Base-by-base conservation (phyloP, 2,888 invertebrate genomes). In the Himalopsyche japonica region DNA sequence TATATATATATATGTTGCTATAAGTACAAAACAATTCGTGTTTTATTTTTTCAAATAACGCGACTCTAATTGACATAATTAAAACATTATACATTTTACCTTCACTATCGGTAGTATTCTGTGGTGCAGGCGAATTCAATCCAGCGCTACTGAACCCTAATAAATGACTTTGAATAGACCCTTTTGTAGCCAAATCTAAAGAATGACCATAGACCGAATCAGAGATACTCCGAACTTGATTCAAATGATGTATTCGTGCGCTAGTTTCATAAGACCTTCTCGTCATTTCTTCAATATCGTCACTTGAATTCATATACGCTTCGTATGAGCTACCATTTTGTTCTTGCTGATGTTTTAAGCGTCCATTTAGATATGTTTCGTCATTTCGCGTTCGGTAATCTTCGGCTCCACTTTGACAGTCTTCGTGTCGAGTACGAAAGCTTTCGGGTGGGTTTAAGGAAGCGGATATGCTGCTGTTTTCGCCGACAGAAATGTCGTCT, bases 401-500 rank as follows among this genome's bases (percentile, higher is more conserved):
- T 70, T 70, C 70, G 27, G 70, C 70, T 70, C 70, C 70, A 15
- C 70, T 70, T 12, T 70, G 70, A 30, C 70, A 70, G 70, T 70
- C 70, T 12, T 70, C 70, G 12, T 70, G 70, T 4, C 70, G 8
- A 30, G 12, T 70, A 12, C 70, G 70, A 15, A 70, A 70, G 27
- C 24, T 15, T 70, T 70, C 70, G 12, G 48, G 89, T 90, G 70
- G 27, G 12, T 70, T 70, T 15, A 70, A 0, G 88, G 86, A 20
- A 86, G 87, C n/a, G 89, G 91, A 88, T 64, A 92, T 91, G 81
- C 92, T 91, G 87, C 92, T 89, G 84, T 92, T 91, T 87, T 92
- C 91, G 3, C 92, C 91, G 30, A 92, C 91, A 4, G 92, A 91
- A 85, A 92, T 91, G 84, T 92, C 92, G 82, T 92, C 92, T 82